phyloP scores from a whole-genome alignment of 2,113 vertebrate species.

The rat (Rattus norvegicus) region DNA sequence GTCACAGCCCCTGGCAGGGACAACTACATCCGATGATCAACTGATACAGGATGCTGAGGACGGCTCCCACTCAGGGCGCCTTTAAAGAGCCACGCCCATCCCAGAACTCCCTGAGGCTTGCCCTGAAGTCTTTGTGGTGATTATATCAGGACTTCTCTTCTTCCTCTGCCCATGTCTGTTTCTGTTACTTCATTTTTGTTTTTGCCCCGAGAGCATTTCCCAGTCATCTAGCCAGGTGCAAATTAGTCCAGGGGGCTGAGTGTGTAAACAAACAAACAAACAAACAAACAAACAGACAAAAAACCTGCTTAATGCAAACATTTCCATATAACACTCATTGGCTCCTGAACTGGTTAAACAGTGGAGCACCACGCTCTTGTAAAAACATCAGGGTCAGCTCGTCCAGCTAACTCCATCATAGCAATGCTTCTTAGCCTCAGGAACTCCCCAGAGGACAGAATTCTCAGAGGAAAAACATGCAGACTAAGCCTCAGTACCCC shows the following conservation, averaged over 20 bases:
- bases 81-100: neutral
- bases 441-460: neutral
- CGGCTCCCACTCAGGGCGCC: neutral
- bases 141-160: neutral
- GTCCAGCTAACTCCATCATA: neutral
- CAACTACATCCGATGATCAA: neutral
- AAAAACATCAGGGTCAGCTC: neutral
- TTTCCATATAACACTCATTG: neutral
- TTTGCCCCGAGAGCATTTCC: neutral
- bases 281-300: neutral
- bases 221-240: neutral
- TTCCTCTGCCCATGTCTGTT: neutral
- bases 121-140: neutral
- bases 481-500: neutral
- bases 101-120: neutral
- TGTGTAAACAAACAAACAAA: neutral
- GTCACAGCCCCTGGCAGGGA: neutral
- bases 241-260: neutral
- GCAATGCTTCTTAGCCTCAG: neutral
- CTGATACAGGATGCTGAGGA: neutral
- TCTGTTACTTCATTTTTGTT: neutral
- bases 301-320: neutral
- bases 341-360: neutral
- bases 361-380: neutral
- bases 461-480: neutral